Evolutionary conservation across 2,797 vertebrate species (phyloP), one percentile per base, ranked within the genome.

Genomic region (Alca torda): DNA sequence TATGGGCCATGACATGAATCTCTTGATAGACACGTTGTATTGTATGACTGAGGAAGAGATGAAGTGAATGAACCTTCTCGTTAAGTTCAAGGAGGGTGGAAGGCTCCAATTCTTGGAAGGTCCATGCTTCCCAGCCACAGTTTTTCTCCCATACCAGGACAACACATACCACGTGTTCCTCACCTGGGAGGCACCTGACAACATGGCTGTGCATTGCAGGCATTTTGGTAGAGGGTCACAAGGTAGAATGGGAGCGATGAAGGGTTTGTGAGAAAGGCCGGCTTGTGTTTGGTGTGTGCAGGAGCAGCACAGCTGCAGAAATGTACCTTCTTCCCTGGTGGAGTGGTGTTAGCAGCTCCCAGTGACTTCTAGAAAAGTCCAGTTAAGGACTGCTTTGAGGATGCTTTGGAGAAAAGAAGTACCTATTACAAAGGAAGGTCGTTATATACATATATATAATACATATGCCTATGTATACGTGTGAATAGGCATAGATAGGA

Each of bases 381-480:
- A 43, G 17, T 64, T 79, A 84, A 31, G 1, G 4, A 24, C 6
- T 64, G 6, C 53, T 61, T 33, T 21, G 61, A 76, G 7, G n/a
- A 31, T 48, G 84, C n/a, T 50, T n/a, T 57, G 57, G 33, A 24
- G 35, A 76, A 17, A 46, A 57, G 4, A 37, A 77, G 4, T 7
- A 11, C 15, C 9, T 31, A 5, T 54, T 24, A 8, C 2, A 19
- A 59, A 67, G 33, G 23, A 74, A 80, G 16, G 9, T 30, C 11
- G 9, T 35, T 46, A 17, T 31, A 56, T 15, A n/a, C 18, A 25
- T 16, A 5, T n/a, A 15, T 31, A 13, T 41, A 64, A 73, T 10
- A 16, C 5, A 18, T 26, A 33, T 6, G 3, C 11, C 35, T 68
- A 1, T n/a, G 7, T 54, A 10, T 39, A 25, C 1, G 3, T 16